Evolutionary conservation across 2,113 vertebrate genomes (phyloP), one percentile per base, ranked within the genome.

Genomic region (Calidris pygmaea): DNA sequence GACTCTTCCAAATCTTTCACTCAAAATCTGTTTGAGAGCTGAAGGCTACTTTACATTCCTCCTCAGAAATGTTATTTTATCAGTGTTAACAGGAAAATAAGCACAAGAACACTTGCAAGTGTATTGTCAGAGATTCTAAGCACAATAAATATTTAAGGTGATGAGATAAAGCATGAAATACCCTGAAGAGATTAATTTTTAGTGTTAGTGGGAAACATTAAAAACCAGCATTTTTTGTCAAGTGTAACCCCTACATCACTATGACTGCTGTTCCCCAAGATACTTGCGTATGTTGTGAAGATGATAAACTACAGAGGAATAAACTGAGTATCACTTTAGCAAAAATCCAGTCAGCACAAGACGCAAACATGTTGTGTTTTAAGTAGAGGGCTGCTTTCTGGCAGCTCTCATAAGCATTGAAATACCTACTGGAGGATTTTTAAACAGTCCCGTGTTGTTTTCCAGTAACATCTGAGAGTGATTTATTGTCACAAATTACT

Each of bases 401-500:
- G 17, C 76, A 86, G 12, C 73, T 92, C 32, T 66, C 26, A 8
- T 7, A 71, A 81, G 59, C 55, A 55, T 22, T 63, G 59, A 55
- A 70, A 84, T 89, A 81, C 65, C 65, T 89, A 74, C 47, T 50
- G 45, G 23, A 74, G 67, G 37, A 29, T n/a, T 59, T 82, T 85
- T 83, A 8, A 41, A 52, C 74, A 55, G 45, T 18, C 55, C 12
- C 1, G 1, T 90, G n/a, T 45, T 95, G 62, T 62, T 87, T 91
- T 93, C 43, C 58, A 48, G 65, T 67, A 56, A 89, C 41, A 75
- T 83, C 67, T 89, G 76, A 78, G 74, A 59, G 41, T 74, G 68
- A 89, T 95, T 92, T 93, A 55, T 95, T 89, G 37, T 75, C 27
- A 26, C 59, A 90, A 81, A 87, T 90, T 66, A 22, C 59, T 63